These are phyloP conservation scores for Myocastor coypus DNA, from an alignment of 2,113 vertebrate genomes.

Conservation along the genomic window DNA sequence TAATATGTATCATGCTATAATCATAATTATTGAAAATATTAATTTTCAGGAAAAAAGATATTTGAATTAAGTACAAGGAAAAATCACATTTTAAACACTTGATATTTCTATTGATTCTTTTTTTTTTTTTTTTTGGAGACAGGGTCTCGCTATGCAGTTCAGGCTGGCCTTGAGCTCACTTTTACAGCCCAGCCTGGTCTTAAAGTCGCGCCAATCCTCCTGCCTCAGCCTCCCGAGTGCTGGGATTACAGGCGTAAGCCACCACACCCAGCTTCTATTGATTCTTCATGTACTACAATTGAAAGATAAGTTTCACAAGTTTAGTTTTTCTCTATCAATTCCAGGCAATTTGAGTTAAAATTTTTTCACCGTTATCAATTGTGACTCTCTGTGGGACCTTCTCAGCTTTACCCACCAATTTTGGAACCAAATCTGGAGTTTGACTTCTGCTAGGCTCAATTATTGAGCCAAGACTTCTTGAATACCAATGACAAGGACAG, in stretches of 20 bases:
- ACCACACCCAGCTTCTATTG: no score
- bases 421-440: conserved; percentile 99
- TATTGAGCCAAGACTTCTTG: conserved; percentile 94
- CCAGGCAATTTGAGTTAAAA: conserved; percentile 86
- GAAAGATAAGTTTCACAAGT: conserved; percentile 46
- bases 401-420: conserved; percentile 96
- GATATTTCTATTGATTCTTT: no score
- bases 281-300: conserved; percentile 48
- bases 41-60: background rate
- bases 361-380: conserved; percentile 91
- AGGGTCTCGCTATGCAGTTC: no score
- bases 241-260: no score
- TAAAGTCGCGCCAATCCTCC: no score
- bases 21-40: no score
- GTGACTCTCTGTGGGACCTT: conserved; percentile 92
- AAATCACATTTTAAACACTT: conserved; percentile 70
- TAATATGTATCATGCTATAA: no score
- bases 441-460: conserved; percentile 94
- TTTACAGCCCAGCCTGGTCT: no score
- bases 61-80: conserved; percentile 77
- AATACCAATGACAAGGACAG: conserved; percentile 95
- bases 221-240: no score
- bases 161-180: no score
- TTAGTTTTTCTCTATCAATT: conserved; percentile 82
- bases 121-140: no score